Evolutionary conservation across 1,140 invertebrate species (phyloP).

Genomic region (Tyrophagus putrescentiae): DNA sequence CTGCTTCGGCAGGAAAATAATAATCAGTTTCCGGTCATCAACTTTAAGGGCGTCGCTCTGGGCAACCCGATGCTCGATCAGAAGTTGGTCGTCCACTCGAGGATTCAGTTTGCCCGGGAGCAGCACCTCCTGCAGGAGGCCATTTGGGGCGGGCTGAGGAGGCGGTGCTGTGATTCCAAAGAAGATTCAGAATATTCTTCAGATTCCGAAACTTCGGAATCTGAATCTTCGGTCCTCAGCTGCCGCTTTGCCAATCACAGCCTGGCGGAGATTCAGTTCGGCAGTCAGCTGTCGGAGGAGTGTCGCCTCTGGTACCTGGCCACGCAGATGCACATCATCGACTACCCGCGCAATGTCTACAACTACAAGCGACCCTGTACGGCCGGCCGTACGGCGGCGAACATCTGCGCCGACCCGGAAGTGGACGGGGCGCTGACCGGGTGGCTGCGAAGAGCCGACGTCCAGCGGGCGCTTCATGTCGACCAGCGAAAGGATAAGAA

Average conservation of each 20-base stretch:
- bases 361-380: too few species aligned
- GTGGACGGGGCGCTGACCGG: too few species aligned
- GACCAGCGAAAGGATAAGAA: slow-evolving; percentile 36
- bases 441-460: slow-evolving; percentile 30
- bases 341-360: too few species aligned
- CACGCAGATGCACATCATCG: too few species aligned
- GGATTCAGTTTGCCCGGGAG: slow-evolving; percentile 39
- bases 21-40: background rate
- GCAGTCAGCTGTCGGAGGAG: too few species aligned
- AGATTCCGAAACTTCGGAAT: too few species aligned
- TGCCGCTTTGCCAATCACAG: background rate
- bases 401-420: too few species aligned
- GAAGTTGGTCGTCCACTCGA: slow-evolving; percentile 35
- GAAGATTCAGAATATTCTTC: background rate
- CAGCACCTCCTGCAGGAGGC: slow-evolving; percentile 37
- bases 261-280: background rate
- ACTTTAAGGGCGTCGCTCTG: slow-evolving; percentile 38
- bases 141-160: background rate
- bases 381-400: too few species aligned
- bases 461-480: slow-evolving; percentile 31
- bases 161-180: slow-evolving; percentile 6
- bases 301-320: too few species aligned
- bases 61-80: slow-evolving; percentile 39
- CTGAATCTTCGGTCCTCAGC: too few species aligned
- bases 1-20: slow-evolving; percentile 31